These are phyloP conservation scores for Mamestra configurata DNA, from an alignment of 1,140 invertebrate genomes.

Conservation along the genomic window DNA sequence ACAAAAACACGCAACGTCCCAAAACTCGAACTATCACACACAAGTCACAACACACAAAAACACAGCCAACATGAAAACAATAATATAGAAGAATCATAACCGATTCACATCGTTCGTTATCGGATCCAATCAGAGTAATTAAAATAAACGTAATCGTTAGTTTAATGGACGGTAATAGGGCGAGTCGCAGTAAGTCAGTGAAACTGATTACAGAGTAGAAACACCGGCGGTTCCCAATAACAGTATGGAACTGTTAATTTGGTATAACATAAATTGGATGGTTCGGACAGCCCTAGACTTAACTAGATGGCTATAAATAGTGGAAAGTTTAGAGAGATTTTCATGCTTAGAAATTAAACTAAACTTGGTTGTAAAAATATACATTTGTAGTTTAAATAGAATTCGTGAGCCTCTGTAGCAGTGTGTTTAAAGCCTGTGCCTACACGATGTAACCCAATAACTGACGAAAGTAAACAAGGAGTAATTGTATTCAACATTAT, in stretches of 20 bases:
- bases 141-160: conserved; percentile 62
- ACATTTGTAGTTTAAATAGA: too few relatives aligned
- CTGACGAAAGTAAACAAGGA: too few relatives aligned
- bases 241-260: conserved; percentile 48
- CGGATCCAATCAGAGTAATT: conserved; percentile 55
- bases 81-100: conserved; percentile 46
- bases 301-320: conserved; percentile 42
- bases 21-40: neutral
- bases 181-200: conserved; percentile 41
- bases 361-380: too few relatives aligned
- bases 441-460: too few relatives aligned
- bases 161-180: conserved; percentile 60
- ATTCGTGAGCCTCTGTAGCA: too few relatives aligned
- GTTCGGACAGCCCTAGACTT: conserved; percentile 30
- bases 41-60: conserved; percentile 5
- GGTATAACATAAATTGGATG: conserved; percentile 36
- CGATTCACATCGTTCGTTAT: conserved; percentile 52
- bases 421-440: too few relatives aligned
- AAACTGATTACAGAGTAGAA: conserved; percentile 57
- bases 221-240: conserved; percentile 51
- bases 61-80: conserved; percentile 39
- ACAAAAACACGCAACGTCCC: neutral
- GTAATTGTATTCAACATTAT: too few relatives aligned
- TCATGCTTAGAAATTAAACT: neutral
- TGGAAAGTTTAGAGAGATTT: neutral